Base-by-base conservation (phyloP, 2,113 vertebrate species). In the Lonchura striata region DNA sequence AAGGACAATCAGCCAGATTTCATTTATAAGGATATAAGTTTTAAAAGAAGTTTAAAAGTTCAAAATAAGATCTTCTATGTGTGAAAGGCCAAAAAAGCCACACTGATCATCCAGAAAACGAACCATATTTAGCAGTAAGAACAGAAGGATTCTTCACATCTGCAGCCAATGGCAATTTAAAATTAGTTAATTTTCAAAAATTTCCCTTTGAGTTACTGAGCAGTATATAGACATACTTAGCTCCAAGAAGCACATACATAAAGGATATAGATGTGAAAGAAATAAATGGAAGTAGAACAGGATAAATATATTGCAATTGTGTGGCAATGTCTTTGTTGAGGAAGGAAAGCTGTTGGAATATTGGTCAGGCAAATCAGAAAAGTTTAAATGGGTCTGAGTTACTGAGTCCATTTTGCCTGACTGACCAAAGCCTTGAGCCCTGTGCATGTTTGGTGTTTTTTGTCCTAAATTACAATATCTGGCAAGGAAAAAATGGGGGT, bases 391-490 rank as follows among this genome's bases (percentile, higher is more conserved):
- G 35, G 17, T 30, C 17, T 18, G 31, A 25, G 33, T 35, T 57
- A 24, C 5, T 1, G 2, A 59, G 17, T 24, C 52, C 74, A 56
- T 83, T 71, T 47, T 63, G 33, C 84, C 63, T 30, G 21, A 50
- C 35, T 66, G 84, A 41, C 57, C 35, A 64, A 59, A 65, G 37
- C 61, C 50, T 39, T 4, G 10, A 64, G 30, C 50, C 71, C 42
- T 39, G 28, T 3, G 6, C 42, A 41, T 5, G 1, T n/a, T 53
- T 28, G 8, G 7, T 80, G 64, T 33, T 85, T 63, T 88, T 15
- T 44, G 21, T n/a, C 52, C 59, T 86, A 71, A 96, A 96, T 83
- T 35, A 90, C 65, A 92, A 85, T 69, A 85, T 59, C 70, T 64
- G 66, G 39, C 42, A 65, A 76, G 60, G 13, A 75, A 80, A 64